These are phyloP conservation scores for Gambusia holbrooki DNA, from an alignment of 2,113 vertebrate species.

Conservation along the genomic window DNA sequence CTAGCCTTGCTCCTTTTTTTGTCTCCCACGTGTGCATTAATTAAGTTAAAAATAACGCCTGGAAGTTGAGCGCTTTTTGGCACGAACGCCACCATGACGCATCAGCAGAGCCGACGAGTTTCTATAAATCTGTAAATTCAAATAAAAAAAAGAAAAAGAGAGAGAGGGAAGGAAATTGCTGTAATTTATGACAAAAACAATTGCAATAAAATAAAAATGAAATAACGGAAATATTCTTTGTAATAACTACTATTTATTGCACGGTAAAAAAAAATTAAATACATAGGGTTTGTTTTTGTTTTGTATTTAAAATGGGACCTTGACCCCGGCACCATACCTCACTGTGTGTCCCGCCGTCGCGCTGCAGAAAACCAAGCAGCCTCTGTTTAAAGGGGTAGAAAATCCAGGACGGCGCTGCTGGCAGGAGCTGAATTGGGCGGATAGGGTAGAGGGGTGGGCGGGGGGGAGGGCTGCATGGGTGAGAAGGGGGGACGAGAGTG, in stretches of 20 bases:
- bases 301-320: slow-evolving; percentile 65
- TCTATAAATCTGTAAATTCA: slow-evolving; percentile 12
- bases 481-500: slow-evolving; percentile 59
- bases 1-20: slow-evolving; percentile 33
- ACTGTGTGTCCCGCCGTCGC: slow-evolving; percentile 75
- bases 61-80: slow-evolving; percentile 28
- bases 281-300: background rate
- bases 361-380: slow-evolving; percentile 74
- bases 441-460: slow-evolving; percentile 45
- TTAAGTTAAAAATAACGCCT: slow-evolving; percentile 66
- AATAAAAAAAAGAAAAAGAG: background rate
- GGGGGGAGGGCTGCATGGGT: slow-evolving; percentile 30
- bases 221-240: background rate
- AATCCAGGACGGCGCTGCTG: slow-evolving; percentile 73
- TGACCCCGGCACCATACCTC: slow-evolving; percentile 73
- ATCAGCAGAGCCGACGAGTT: background rate
- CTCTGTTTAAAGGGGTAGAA: slow-evolving; percentile 87
- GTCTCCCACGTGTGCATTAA: slow-evolving; percentile 56
- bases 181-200: background rate
- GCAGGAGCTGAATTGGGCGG: slow-evolving; percentile 69
- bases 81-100: background rate
- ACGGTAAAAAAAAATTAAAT: background rate
- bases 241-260: background rate
- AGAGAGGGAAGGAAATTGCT: background rate
- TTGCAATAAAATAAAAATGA: background rate